Evolutionary conservation across 2,888 invertebrate species (phyloP).

Genomic region (Caenorhabditis virilis): DNA sequence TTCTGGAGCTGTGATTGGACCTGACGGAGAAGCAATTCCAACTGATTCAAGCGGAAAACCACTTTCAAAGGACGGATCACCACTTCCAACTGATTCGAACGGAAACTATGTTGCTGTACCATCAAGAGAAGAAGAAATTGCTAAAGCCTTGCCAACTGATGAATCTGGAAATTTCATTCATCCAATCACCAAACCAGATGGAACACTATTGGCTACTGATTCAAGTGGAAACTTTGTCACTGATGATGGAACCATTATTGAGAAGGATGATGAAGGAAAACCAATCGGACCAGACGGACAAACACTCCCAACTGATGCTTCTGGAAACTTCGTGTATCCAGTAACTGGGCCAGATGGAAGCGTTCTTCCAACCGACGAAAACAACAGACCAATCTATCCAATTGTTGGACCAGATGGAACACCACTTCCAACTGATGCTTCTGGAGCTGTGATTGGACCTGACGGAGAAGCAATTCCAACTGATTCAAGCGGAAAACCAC

Average conservation of each 20-base stretch:
- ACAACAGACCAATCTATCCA: conserved; percentile 12
- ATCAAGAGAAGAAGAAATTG: conserved; percentile 1
- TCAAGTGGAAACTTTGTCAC: conserved; percentile 39
- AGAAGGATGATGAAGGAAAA: conserved; percentile 36
- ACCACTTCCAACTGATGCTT: conserved; percentile 23
- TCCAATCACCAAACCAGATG: conserved; percentile 31
- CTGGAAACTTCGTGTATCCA: conserved; percentile 39
- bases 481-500: conserved; percentile 20
- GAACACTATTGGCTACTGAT: conserved; percentile 29
- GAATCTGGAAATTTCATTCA: conserved; percentile 22
- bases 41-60: conserved; percentile 28
- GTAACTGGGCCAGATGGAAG: conserved; percentile 21
- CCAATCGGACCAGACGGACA: conserved; percentile 45
- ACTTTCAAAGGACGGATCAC: conserved; percentile 21
- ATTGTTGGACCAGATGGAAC: conserved; percentile 25
- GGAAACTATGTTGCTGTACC: conserved; percentile 8
- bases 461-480: conserved; percentile 26
- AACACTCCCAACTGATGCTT: conserved; percentile 31
- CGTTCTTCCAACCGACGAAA: conserved; percentile 16
- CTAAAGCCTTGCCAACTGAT: conserved; percentile 17
- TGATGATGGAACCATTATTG: conserved; percentile 31
- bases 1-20: conserved; percentile 13
- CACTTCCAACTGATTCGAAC: conserved; percentile 20
- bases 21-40: conserved; percentile 24
- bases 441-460: conserved; percentile 28